Evolutionary conservation across 2,113 vertebrate species (phyloP).

Genomic region (Aythya baeri): DNA sequence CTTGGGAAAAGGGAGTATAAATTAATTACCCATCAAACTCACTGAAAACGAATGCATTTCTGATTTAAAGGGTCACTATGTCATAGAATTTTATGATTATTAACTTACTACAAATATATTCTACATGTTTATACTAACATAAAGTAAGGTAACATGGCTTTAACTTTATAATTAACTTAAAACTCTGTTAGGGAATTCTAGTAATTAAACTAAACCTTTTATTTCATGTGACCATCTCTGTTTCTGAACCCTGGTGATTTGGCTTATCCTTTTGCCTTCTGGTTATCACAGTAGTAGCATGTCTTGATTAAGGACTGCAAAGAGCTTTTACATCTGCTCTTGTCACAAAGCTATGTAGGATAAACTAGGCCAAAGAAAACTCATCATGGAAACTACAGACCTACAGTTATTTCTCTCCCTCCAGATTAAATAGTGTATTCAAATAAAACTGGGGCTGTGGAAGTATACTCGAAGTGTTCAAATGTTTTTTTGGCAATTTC

Average conservation of each 20-base stretch:
- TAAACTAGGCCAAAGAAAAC: slow-evolving; percentile 38
- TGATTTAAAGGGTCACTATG: background rate
- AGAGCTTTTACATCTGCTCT: slow-evolving; percentile 39
- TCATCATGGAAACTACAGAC: background rate
- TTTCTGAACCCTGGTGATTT: slow-evolving; percentile 13
- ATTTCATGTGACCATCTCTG: slow-evolving; percentile 9
- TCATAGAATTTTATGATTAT: background rate
- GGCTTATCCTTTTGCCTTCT: slow-evolving; percentile 25
- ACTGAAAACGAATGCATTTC: background rate
- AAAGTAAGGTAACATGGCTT: background rate
- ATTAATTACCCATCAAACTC: background rate
- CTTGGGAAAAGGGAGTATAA: background rate
- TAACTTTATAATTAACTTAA: slow-evolving; percentile 13
- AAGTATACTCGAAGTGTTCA: slow-evolving; percentile 1
- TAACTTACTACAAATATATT: background rate
- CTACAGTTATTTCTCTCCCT: background rate
- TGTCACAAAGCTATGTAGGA: background rate
- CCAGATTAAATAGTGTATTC: background rate
- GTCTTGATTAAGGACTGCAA: slow-evolving; percentile 52
- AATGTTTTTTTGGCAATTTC: background rate
- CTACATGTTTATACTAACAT: background rate
- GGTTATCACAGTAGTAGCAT: slow-evolving; percentile 12
- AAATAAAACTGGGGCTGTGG: background rate
- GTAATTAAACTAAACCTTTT: slow-evolving; percentile 27
- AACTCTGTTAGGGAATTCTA: background rate